A percentile compares a stretch with the other conserved stretches of the same genome.
These are phyloP conservation scores for Drosophila sproati DNA, from an alignment of 1,140 invertebrate genomes.

Conservation along the genomic window DNA sequence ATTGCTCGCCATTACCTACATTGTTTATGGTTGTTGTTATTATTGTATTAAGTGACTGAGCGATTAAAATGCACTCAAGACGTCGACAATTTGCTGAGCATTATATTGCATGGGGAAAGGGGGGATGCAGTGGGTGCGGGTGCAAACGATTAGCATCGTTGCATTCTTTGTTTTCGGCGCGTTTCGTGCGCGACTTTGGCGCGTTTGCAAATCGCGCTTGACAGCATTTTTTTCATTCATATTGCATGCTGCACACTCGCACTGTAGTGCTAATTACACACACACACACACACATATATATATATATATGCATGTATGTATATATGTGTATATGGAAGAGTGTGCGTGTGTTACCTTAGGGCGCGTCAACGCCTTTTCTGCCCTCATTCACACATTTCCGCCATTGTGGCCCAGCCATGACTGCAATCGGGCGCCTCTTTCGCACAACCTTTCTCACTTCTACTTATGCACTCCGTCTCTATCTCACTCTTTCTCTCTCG, in stretches of 20 bases:
- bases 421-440: constrained; percentile 47
- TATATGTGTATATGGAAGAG: background rate
- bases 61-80: constrained; percentile 78
- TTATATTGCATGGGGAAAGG: background rate
- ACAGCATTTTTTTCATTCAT: background rate
- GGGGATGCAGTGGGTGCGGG: background rate
- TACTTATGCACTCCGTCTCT: constrained; percentile 25
- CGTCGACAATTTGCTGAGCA: constrained; percentile 59
- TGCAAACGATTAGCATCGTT: background rate
- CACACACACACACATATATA: constrained; percentile 16
- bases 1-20: constrained; percentile 16
- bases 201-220: constrained; percentile 9
- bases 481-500: constrained; percentile 11
- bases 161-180: constrained; percentile 20
- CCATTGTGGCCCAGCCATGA: constrained; percentile 59
- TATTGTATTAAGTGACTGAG: constrained; percentile 22
- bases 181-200: constrained; percentile 59
- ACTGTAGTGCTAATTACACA: constrained; percentile 67
- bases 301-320: background rate
- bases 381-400: constrained; percentile 75
- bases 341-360: constrained; percentile 21
- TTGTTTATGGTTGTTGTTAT: constrained; percentile 25
- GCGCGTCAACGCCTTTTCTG: constrained; percentile 48
- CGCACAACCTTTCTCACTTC: constrained; percentile 35
- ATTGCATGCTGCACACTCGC: constrained; percentile 5